A percentile compares a stretch with the other conserved stretches of the same genome.
phyloP scores from a whole-genome alignment of 1,140 invertebrate species.

The Listronotus bonariensis region DNA sequence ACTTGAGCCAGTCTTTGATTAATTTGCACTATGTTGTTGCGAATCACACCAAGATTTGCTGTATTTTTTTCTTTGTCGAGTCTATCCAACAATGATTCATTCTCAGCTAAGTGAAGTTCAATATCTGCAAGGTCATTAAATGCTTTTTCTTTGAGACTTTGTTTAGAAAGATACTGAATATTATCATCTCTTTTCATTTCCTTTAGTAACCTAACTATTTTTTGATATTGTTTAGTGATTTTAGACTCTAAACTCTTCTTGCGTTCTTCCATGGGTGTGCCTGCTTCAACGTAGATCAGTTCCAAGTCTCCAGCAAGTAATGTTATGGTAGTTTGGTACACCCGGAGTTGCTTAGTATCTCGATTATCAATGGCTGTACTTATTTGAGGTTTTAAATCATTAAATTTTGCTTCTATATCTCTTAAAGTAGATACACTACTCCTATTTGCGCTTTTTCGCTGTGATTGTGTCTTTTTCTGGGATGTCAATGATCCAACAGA shows the following conservation, averaged over 20 bases:
- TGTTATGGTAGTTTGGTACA: constrained; percentile 28
- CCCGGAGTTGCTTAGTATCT: constrained; percentile 26
- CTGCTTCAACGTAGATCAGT: constrained; percentile 32
- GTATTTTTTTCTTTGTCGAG: constrained; percentile 15
- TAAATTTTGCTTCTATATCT: constrained; percentile 34
- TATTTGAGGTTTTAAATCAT: constrained; percentile 24
- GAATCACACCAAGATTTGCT: constrained; percentile 5
- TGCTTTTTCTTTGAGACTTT: constrained; percentile 22
- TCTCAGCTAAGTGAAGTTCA: constrained; percentile 28
- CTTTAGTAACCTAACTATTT: constrained; percentile 34
- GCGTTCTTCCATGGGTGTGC: constrained; percentile 26
- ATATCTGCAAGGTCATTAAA: constrained; percentile 36
- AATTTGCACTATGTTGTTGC: constrained; percentile 25
- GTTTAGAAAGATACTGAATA: constrained; percentile 22
- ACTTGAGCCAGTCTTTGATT: constrained; percentile 27
- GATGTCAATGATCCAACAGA: constrained; percentile 12
- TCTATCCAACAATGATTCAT: constrained; percentile 26
- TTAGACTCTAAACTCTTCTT: constrained; percentile 32
- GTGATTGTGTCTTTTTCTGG: background rate
- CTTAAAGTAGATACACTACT: constrained; percentile 18
- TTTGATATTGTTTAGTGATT: constrained; percentile 21
- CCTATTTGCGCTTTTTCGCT: constrained; percentile 8
- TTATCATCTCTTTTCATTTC: constrained; percentile 23
- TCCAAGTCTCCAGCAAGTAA: constrained; percentile 37
- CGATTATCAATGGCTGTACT: constrained; percentile 35